phyloP scores from a whole-genome alignment of 2,797 vertebrate genomes.

The Galagoides demidoff region DNA sequence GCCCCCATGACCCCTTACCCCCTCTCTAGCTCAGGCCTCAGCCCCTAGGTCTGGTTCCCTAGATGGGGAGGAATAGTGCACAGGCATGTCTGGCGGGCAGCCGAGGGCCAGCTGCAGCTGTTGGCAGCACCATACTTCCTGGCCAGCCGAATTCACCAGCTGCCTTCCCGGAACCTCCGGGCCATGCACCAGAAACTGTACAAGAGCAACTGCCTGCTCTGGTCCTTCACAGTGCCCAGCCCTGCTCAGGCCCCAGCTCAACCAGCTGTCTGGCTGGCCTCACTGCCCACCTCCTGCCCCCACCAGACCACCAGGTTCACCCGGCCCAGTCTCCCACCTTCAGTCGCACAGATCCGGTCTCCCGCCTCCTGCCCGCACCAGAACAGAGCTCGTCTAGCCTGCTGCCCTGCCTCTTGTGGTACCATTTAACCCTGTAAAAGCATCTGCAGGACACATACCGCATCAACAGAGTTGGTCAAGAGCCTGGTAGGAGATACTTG shows the following conservation, averaged over 20 bases:
- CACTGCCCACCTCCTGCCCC: constrained; percentile 27
- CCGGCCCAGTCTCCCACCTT: constrained; percentile 72
- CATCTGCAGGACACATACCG: constrained; percentile 74
- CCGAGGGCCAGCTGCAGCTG: constrained; percentile 61
- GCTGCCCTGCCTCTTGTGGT: constrained; percentile 72
- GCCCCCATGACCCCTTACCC: neutral
- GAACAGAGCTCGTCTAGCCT: constrained; percentile 71
- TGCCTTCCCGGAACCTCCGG: neutral
- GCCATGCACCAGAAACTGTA: neutral
- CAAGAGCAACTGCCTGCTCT: neutral
- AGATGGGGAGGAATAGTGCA: neutral
- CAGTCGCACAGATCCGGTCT: constrained; percentile 73
- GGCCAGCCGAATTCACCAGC: neutral
- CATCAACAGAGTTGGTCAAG: constrained; percentile 48
- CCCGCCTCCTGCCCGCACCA: constrained; percentile 77
- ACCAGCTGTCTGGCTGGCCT: constrained; percentile 13
- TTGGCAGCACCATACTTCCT: neutral
- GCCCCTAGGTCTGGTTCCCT: neutral
- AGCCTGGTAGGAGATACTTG: constrained; percentile 9
- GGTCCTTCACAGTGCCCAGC: neutral
- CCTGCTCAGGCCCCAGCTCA: neutral
- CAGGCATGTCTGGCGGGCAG: constrained; percentile 34
- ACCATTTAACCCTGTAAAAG: constrained; percentile 73
- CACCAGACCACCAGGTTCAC: constrained; percentile 55
- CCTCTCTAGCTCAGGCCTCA: neutral